phyloP scores from a whole-genome alignment of 2,888 invertebrate genomes.

The Hololepta plana region DNA sequence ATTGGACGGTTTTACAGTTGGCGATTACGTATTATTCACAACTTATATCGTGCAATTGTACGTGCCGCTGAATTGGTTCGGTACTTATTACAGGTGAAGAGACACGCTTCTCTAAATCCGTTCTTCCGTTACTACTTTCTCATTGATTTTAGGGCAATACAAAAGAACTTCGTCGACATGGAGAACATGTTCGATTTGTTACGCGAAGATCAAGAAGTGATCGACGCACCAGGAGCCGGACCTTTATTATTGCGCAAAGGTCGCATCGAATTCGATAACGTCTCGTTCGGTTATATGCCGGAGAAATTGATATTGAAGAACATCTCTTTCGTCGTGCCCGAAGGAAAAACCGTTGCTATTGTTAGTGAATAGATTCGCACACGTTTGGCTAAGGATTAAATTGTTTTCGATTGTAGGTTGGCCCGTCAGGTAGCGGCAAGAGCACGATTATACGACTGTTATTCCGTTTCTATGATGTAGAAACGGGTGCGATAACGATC shows the following conservation, averaged over 20 bases:
- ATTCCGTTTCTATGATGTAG: conserved; percentile 92
- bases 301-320: conserved; percentile 60
- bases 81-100: conserved; percentile 82
- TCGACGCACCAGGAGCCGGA: conserved; percentile 65
- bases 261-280: conserved; percentile 73
- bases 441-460: conserved; percentile 88
- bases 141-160: conserved; percentile 56
- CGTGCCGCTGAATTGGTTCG: conserved; percentile 93
- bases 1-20: conserved; percentile 59
- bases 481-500: conserved; percentile 67
- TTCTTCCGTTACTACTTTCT: no score
- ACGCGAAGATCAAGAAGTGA: conserved; percentile 70
- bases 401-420: conserved; percentile 37
- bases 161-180: conserved; percentile 97
- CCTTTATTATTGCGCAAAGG: conserved; percentile 50
- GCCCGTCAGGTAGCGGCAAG: conserved; percentile 84
- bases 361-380: conserved; percentile 20
- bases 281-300: conserved; percentile 74
- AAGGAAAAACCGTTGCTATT: conserved; percentile 73
- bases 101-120: background rate
- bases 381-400: no score
- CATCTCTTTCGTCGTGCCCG: conserved; percentile 57
- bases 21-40: conserved; percentile 91
- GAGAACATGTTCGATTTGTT: conserved; percentile 98
- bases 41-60: conserved; percentile 90